These are phyloP conservation scores for Platerodrilus igneus DNA, from an alignment of 2,888 invertebrate genomes.

Conservation along the genomic window DNA sequence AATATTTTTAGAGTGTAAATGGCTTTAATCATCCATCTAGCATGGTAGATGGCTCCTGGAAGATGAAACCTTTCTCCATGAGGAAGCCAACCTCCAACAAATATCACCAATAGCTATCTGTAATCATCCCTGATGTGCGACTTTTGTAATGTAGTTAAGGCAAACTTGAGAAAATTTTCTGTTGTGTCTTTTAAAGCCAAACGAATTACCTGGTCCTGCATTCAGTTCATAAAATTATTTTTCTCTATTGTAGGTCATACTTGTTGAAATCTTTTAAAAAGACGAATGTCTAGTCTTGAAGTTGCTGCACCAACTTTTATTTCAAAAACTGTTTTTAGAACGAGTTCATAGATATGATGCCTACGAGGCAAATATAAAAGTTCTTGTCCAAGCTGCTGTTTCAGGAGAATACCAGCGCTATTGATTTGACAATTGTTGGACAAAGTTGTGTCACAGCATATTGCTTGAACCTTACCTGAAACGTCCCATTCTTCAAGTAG, in stretches of 20 bases:
- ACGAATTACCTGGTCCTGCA: neutral
- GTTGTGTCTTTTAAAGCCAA: neutral
- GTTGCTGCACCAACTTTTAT: constrained; percentile 19
- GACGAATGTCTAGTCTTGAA: constrained; percentile 25
- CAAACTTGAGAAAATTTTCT: neutral
- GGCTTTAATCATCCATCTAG: constrained; percentile 33
- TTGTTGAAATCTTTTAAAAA: constrained; percentile 29
- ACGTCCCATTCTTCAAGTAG: constrained; percentile 27
- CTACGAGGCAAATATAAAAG: constrained; percentile 29
- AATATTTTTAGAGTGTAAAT: constrained; percentile 30
- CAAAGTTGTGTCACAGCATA: constrained; percentile 34
- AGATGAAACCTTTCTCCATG: neutral
- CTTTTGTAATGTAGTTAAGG: neutral
- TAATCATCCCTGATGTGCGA: neutral
- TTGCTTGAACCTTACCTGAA: constrained; percentile 23
- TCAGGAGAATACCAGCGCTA: constrained; percentile 30
- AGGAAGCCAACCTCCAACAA: neutral
- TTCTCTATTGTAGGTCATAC: constrained; percentile 22
- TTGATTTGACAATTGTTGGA: constrained; percentile 30
- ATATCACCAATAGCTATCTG: neutral
- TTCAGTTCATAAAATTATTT: constrained; percentile 7
- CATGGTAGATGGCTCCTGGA: constrained; percentile 30
- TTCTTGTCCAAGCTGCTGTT: constrained; percentile 29
- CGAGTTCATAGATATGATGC: constrained; percentile 32
- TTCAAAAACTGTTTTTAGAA: constrained; percentile 29